phyloP scores from a whole-genome alignment of 1,140 invertebrate species.

The Thrips palmi region DNA sequence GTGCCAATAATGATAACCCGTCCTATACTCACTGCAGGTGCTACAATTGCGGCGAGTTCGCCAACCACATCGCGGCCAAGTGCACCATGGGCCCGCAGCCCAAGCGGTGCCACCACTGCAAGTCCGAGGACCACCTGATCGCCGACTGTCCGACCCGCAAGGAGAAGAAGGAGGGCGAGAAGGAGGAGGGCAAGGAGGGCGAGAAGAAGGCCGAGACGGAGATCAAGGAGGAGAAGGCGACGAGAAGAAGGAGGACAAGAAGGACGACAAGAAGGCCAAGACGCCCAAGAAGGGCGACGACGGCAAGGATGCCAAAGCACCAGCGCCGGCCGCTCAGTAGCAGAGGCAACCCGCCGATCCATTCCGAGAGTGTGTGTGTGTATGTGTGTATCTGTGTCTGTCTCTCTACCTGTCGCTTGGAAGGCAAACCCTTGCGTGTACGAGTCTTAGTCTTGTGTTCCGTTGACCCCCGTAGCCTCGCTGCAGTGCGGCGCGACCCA shows the following conservation, averaged over 20 bases:
- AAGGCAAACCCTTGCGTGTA: too few relatives aligned
- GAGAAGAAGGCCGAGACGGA: constrained; percentile 8
- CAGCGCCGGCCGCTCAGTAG: constrained; percentile 12
- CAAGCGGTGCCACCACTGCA: constrained; percentile 76
- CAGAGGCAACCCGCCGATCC: too few relatives aligned
- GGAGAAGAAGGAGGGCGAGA: constrained; percentile 15
- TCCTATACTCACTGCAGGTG: constrained; percentile 58
- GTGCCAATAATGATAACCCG: too few relatives aligned
- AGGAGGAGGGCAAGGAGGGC: too few relatives aligned
- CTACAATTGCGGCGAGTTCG: constrained; percentile 82
- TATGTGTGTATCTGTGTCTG: too few relatives aligned
- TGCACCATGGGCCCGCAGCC: constrained; percentile 69
- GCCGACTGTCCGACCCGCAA: constrained; percentile 54
- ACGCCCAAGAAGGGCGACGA: constrained; percentile 16
- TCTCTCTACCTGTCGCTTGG: too few relatives aligned
- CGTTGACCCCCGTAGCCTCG: too few relatives aligned
- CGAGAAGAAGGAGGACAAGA: background rate
- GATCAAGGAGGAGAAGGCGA: background rate
- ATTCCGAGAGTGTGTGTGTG: too few relatives aligned
- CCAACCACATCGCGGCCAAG: constrained; percentile 76
- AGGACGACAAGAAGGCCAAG: constrained; percentile 3
- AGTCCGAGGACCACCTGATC: constrained; percentile 66
- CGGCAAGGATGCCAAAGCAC: constrained; percentile 17
- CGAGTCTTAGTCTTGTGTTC: too few relatives aligned
- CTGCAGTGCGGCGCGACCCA: too few relatives aligned